Conservation (phyloP, 1,140 invertebrate species). For the Zophobas morio region DNA sequence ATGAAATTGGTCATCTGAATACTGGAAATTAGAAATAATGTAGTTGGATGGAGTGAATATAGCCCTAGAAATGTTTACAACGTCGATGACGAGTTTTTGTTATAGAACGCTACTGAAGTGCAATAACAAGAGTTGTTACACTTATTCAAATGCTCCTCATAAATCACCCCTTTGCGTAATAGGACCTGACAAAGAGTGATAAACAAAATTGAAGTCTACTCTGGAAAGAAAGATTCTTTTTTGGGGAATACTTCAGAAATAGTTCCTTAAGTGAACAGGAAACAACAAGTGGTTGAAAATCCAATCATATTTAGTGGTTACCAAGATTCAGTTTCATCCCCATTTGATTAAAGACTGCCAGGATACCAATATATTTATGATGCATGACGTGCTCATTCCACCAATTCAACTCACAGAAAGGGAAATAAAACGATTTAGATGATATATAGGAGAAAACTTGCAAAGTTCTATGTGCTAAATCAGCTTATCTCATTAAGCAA, state of each 20-base stretch:
- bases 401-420: neutral
- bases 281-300: neutral
- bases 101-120: conserved; percentile 12
- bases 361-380: neutral
- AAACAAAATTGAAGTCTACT: neutral
- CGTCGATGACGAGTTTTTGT: neutral
- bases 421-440: conserved; percentile 1
- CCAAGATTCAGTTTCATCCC: neutral
- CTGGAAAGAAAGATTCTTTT: neutral
- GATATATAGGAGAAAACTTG: neutral
- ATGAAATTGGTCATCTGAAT: too few species aligned
- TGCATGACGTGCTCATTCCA: neutral
- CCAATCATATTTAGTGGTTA: too few species aligned
- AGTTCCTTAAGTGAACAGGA: conserved; percentile 1
- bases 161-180: conserved; percentile 20
- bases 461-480: conserved; percentile 1
- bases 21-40: neutral
- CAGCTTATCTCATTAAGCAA: conserved; percentile 11
- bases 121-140: conserved; percentile 5
- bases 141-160: conserved; percentile 8
- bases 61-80: conserved; percentile 9
- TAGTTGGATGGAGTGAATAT: conserved; percentile 1
- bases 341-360: neutral
- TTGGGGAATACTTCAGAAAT: conserved; percentile 10
- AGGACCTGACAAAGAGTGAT: neutral